Conservation (phyloP, 1,140 invertebrate species). For the Macrotrachela quadricornifera region DNA sequence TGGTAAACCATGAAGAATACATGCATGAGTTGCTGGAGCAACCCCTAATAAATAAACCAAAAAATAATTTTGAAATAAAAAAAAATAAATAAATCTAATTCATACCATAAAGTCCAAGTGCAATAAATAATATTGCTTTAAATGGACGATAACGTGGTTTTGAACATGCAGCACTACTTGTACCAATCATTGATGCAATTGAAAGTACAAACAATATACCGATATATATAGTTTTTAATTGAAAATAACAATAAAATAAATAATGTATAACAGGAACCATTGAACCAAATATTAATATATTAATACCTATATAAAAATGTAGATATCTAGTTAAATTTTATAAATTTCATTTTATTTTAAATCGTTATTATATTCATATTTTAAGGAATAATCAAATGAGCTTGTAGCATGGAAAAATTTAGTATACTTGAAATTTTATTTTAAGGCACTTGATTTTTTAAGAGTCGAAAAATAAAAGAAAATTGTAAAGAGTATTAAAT, state of each 20-base stretch:
- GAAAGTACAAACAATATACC: conserved; percentile 73
- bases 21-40: background rate
- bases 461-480: no score
- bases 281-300: conserved; percentile 85
- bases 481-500: no score
- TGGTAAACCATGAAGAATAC: background rate
- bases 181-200: conserved; percentile 73
- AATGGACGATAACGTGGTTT: conserved; percentile 66
- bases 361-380: no score
- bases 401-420: no score
- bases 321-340: no score
- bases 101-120: conserved; percentile 52
- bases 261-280: conserved; percentile 99
- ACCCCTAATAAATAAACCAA: conserved; percentile 14
- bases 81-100: conserved; percentile 35
- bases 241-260: conserved; percentile 69
- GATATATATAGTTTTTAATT: conserved; percentile 31
- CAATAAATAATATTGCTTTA: conserved; percentile 76
- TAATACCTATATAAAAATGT: conserved; percentile 57
- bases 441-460: no score
- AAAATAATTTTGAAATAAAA: conserved; percentile 28
- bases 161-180: conserved; percentile 85
- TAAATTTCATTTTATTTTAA: no score
- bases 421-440: no score
- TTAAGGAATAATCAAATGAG: no score